A percentile compares a stretch with the other conserved stretches of the same genome.
Evolutionary conservation across 2,113 vertebrate species (phyloP).

Genomic region (Glareola pratincola): DNA sequence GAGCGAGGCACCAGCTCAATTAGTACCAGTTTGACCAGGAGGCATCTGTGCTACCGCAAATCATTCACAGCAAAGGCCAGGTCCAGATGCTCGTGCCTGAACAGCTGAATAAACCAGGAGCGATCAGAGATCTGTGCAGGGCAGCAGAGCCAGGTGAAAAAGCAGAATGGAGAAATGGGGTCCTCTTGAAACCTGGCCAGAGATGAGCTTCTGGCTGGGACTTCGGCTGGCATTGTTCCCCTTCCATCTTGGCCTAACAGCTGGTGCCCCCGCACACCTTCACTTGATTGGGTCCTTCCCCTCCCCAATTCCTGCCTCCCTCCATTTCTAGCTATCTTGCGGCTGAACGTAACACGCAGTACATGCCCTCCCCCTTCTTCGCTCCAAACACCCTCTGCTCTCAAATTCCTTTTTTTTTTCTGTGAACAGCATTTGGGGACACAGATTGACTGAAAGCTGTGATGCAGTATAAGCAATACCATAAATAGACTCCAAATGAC

Average conservation of each 20-base stretch:
- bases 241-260: background rate
- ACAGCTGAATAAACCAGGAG: background rate
- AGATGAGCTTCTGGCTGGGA: background rate
- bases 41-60: background rate
- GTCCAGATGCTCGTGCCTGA: background rate
- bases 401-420: background rate
- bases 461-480: background rate
- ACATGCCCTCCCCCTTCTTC: background rate
- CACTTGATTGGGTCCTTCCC: background rate
- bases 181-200: background rate
- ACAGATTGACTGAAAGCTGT: slow-evolving; percentile 40
- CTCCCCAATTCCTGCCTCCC: background rate
- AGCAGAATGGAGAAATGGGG: background rate
- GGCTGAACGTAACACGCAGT: background rate
- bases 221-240: fast-evolving
- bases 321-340: background rate
- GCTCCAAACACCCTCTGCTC: background rate
- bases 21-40: background rate
- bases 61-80: background rate
- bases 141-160: background rate
- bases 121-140: background rate
- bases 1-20: background rate
- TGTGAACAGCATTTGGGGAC: slow-evolving; percentile 8
- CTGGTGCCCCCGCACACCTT: background rate
- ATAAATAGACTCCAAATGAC: slow-evolving; percentile 37